These are phyloP conservation scores for Fukomys damarensis DNA, from an alignment of 2,113 vertebrate species.

Conservation along the genomic window DNA sequence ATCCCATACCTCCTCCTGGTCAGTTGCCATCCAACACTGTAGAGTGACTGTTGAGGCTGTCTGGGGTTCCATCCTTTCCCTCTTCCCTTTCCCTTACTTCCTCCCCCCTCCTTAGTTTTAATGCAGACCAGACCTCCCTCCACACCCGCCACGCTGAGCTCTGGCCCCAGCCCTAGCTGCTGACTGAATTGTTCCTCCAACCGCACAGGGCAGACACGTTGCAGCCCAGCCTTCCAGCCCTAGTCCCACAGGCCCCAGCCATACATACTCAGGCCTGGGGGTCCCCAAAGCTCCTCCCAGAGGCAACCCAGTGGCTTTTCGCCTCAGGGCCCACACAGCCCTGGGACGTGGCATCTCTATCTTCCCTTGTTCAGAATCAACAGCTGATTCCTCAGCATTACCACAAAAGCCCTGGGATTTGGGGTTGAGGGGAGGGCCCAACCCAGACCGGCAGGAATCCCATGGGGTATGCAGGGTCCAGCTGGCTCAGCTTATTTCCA, in stretches of 20 bases:
- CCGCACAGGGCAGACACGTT: slow-evolving; percentile 77
- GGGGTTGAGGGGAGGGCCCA: slow-evolving; percentile 20
- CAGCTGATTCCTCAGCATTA: slow-evolving; percentile 62
- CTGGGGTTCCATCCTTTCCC: slow-evolving; percentile 20
- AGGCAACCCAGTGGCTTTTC: slow-evolving; percentile 6
- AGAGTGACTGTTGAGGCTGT: slow-evolving; percentile 10
- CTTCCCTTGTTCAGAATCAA: background rate
- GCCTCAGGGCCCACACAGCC: slow-evolving; percentile 16
- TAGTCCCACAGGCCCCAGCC: slow-evolving; percentile 8
- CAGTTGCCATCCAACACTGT: slow-evolving; percentile 5
- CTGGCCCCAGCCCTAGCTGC: slow-evolving; percentile 77
- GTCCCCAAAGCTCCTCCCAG: slow-evolving; percentile 33
- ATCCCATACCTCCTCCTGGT: background rate
- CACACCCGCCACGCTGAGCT: slow-evolving; percentile 76
- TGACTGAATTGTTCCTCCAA: slow-evolving; percentile 79
- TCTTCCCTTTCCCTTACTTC: background rate
- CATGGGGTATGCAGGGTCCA: background rate
- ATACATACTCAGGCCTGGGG: slow-evolving; percentile 20
- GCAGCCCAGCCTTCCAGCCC: slow-evolving; percentile 57
- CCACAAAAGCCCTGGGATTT: slow-evolving; percentile 32
- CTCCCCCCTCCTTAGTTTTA: slow-evolving; percentile 58
- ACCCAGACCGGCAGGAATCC: background rate
- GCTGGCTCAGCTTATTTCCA: slow-evolving; percentile 43
- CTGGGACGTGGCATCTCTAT: background rate
- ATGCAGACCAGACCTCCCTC: slow-evolving; percentile 80